Percentiles rank a stretch among this genome's conserved stretches.
phyloP scores from a whole-genome alignment of 2,888 invertebrate species.

The Catocala fraxini region DNA sequence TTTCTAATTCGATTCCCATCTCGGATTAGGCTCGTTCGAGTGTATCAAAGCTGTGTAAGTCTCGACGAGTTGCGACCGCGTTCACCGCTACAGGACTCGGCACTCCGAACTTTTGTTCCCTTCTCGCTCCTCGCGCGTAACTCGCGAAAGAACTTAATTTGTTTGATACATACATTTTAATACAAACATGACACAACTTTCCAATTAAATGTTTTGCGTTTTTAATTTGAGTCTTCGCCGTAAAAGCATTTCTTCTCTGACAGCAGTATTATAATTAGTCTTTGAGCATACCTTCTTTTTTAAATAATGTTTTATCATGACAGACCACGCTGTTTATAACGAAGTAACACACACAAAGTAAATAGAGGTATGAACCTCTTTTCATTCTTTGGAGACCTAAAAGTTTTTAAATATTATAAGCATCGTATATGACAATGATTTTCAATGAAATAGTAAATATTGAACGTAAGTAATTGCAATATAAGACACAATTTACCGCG shows the following conservation, averaged over 20 bases:
- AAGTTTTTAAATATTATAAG: too few species aligned
- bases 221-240: background rate
- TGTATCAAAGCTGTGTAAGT: conserved; percentile 42
- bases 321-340: too few species aligned
- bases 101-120: conserved; percentile 73
- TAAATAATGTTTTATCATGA: too few species aligned
- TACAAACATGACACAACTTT: conserved; percentile 41
- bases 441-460: too few species aligned
- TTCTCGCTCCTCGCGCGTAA: conserved; percentile 45
- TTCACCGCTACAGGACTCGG: conserved; percentile 73
- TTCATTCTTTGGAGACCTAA: too few species aligned
- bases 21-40: conserved; percentile 30
- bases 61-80: conserved; percentile 63
- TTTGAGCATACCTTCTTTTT: too few species aligned
- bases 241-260: too few species aligned
- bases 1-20: conserved; percentile 37
- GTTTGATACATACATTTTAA: conserved; percentile 57
- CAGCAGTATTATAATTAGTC: too few species aligned
- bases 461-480: background rate
- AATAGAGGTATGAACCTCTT: too few species aligned
- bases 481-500: conserved; percentile 30
- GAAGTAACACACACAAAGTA: too few species aligned
- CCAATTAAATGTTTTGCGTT: conserved; percentile 35
- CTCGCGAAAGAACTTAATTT: conserved; percentile 63
- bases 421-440: too few species aligned